Conservation (phyloP, 2,113 vertebrate genomes). For the Myanophis thanlyinensis region DNA sequence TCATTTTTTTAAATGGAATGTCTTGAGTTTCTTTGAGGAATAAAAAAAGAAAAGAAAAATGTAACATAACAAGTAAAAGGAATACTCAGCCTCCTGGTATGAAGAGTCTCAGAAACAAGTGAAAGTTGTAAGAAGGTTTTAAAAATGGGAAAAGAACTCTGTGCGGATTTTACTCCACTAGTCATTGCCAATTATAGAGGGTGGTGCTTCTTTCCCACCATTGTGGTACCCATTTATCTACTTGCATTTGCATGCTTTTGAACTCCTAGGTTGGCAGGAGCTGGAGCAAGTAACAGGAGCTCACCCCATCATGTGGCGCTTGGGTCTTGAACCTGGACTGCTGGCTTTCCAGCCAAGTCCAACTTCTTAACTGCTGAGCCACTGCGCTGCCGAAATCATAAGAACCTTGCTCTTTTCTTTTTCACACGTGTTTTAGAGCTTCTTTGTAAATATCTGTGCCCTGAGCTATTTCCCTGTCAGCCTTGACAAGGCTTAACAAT, state of each 20-base stretch:
- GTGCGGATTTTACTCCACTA: background rate
- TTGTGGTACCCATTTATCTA: background rate
- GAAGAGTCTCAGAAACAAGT: background rate
- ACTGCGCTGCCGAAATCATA: background rate
- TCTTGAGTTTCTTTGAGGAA: background rate
- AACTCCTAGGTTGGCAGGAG: background rate
- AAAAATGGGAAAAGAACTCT: background rate
- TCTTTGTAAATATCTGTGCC: background rate
- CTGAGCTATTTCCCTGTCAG: background rate
- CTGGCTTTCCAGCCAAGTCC: background rate
- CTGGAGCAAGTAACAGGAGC: background rate
- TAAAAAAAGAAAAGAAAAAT: background rate
- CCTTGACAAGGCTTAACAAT: constrained; percentile 15
- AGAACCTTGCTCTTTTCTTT: background rate
- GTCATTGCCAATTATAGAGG: background rate
- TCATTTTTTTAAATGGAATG: background rate
- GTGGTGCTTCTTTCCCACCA: background rate
- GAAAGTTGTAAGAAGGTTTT: background rate
- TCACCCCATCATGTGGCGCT: background rate
- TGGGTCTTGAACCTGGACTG: background rate
- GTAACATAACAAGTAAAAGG: background rate
- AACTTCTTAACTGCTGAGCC: background rate
- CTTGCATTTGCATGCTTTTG: background rate
- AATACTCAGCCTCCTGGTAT: background rate
- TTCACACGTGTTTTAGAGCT: background rate